phyloP scores from a whole-genome alignment of 2,797 vertebrate species.

The Danio choprae region DNA sequence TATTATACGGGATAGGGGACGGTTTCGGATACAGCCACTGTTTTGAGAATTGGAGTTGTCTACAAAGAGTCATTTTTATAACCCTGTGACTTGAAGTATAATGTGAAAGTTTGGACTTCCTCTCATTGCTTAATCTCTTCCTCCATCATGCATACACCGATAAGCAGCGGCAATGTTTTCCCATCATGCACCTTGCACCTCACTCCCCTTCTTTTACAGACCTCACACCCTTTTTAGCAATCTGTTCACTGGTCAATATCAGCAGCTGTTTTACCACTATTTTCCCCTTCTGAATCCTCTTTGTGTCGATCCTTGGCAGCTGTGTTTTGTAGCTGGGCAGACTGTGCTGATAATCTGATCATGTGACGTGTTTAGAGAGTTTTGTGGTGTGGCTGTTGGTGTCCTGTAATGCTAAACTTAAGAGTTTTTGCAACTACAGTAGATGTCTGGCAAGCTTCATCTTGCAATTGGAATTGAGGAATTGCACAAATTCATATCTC shows the following conservation, averaged over 20 bases:
- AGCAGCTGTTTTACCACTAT: slow-evolving; percentile 40
- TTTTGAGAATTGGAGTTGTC: no score
- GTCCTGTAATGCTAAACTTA: neutral
- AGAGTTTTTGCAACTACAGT: neutral
- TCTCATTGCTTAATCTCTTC: neutral
- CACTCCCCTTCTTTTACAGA: neutral
- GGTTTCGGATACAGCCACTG: no score
- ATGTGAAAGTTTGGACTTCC: neutral
- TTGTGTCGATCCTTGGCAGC: neutral
- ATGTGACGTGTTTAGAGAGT: neutral
- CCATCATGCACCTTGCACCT: slow-evolving; percentile 10
- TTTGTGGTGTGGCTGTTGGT: slow-evolving; percentile 14
- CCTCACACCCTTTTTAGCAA: slow-evolving; percentile 13
- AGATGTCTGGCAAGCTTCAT: neutral
- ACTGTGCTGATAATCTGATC: neutral
- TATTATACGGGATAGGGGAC: no score
- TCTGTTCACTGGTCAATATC: slow-evolving; percentile 34
- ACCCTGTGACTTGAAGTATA: neutral
- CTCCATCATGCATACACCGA: neutral
- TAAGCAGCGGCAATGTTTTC: slow-evolving; percentile 2
- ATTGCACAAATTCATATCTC: slow-evolving; percentile 16
- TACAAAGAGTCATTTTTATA: no score
- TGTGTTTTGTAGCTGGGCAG: slow-evolving; percentile 39
- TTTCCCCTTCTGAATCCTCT: slow-evolving; percentile 24
- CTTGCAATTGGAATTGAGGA: no score